Evolutionary conservation across 2,888 invertebrate genomes (phyloP).

Genomic region (Caenorhabditis zanzibari): DNA sequence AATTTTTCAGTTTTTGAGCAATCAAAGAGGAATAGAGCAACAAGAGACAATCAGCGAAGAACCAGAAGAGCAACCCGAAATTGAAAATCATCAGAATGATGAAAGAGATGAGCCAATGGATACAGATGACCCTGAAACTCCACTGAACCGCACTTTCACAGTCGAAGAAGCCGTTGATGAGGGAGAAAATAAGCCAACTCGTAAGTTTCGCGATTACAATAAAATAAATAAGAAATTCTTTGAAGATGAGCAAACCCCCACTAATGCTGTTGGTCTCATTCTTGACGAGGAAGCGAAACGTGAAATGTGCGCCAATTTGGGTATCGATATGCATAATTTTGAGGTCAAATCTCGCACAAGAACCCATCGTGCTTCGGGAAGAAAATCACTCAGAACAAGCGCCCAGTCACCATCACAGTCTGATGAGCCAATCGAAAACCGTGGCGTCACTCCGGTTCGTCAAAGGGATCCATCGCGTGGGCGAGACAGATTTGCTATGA

Average conservation of each 20-base stretch:
- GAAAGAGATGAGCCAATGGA: conserved; percentile 47
- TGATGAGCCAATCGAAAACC: conserved; percentile 3
- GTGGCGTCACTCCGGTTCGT: conserved; percentile 27
- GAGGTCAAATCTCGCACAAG: conserved; percentile 56
- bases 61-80: conserved; percentile 15
- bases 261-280: conserved; percentile 45
- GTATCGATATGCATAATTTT: conserved; percentile 43
- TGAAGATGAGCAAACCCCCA: conserved; percentile 60
- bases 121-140: conserved; percentile 28
- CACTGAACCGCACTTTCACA: conserved; percentile 52
- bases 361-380: conserved; percentile 31
- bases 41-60: conserved; percentile 29
- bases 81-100: background rate
- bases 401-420: background rate
- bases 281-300: conserved; percentile 51
- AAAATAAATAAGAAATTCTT: background rate
- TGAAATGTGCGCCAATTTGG: conserved; percentile 18
- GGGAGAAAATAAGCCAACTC: background rate
- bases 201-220: conserved; percentile 20
- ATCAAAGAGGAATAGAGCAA: conserved; percentile 4
- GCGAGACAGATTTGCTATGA: conserved; percentile 49
- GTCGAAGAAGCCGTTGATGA: conserved; percentile 27
- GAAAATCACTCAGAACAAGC: conserved; percentile 50
- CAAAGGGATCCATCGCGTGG: conserved; percentile 14
- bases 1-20: conserved; percentile 17